Evolutionary conservation across 2,888 invertebrate species (phyloP).

Genomic region (Amblyjoppa fuscipennis): DNA sequence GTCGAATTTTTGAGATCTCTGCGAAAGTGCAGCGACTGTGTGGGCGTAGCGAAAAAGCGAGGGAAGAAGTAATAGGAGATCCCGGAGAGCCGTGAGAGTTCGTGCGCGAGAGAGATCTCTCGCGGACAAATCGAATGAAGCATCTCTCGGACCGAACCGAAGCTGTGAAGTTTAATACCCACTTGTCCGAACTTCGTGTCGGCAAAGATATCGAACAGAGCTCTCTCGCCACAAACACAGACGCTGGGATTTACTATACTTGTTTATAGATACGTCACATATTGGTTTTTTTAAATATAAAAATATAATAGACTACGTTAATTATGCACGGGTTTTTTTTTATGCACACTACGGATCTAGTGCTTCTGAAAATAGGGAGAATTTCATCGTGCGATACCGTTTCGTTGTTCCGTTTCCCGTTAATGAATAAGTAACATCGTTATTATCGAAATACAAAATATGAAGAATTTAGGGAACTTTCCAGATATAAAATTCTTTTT

Average conservation of each 20-base stretch:
- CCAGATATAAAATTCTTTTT: not conserved
- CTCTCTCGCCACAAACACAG: not conserved
- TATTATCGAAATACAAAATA: not conserved
- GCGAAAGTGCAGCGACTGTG: conserved; percentile 49
- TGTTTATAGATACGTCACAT: not conserved
- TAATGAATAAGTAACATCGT: not conserved
- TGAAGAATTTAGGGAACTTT: not conserved
- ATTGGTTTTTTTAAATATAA: not conserved
- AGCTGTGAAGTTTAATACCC: conserved; percentile 64
- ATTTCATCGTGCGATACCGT: not conserved
- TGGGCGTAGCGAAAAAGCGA: conserved; percentile 32
- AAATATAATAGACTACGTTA: not conserved
- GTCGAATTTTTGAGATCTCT: conserved; percentile 64
- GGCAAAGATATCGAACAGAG: conserved; percentile 48
- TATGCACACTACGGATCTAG: not conserved
- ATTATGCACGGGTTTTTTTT: not conserved
- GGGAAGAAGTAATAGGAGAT: conserved; percentile 28
- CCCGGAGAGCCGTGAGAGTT: conserved; percentile 4
- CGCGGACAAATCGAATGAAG: conserved; percentile 15
- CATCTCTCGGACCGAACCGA: not conserved
- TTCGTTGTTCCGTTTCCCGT: not conserved
- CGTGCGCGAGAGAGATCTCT: not conserved
- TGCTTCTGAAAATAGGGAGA: not conserved
- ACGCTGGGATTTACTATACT: not conserved
- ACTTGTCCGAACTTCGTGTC: conserved; percentile 55